Percentiles rank a stretch among this genome's conserved stretches.
Conservation (phyloP, 2,888 invertebrate genomes). For the Oligia latruncula region DNA sequence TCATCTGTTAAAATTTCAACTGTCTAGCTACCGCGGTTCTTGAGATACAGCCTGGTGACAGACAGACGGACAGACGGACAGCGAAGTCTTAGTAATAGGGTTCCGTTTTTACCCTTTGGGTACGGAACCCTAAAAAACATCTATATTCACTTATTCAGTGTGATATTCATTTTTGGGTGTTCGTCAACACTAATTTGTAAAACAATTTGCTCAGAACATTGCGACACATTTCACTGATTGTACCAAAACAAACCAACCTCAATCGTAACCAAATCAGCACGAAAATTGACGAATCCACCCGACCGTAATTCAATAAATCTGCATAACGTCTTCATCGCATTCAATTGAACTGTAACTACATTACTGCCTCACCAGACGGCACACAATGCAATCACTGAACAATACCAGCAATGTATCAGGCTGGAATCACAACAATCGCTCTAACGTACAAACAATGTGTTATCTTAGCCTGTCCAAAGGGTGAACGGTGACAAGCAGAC, state of each 20-base stretch:
- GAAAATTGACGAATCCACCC: conserved; percentile 49
- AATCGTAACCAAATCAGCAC: conserved; percentile 42
- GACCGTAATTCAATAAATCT: conserved; percentile 52
- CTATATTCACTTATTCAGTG: too few relatives aligned
- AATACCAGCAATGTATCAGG: conserved; percentile 62
- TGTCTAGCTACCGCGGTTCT: too few relatives aligned
- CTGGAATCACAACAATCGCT: conserved; percentile 56
- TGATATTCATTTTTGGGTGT: background rate
- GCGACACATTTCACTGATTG: conserved; percentile 39
- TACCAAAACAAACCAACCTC: conserved; percentile 42
- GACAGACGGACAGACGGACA: too few relatives aligned
- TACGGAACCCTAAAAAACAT: too few relatives aligned
- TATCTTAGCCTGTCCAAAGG: conserved; percentile 60
- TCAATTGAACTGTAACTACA: conserved; percentile 54
- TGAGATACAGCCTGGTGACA: too few relatives aligned
- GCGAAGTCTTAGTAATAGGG: too few relatives aligned
- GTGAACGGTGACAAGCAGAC: conserved; percentile 47
- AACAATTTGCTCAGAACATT: conserved; percentile 25
- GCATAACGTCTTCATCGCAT: conserved; percentile 57
- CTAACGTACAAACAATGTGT: conserved; percentile 54
- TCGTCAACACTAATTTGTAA: conserved; percentile 16
- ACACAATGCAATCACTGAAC: conserved; percentile 56
- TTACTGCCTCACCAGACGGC: conserved; percentile 37
- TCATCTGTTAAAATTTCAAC: too few relatives aligned
- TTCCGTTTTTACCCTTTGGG: too few relatives aligned